These are phyloP conservation scores for Melanerpes formicivorus DNA, from an alignment of 2,113 vertebrate species.

Conservation along the genomic window DNA sequence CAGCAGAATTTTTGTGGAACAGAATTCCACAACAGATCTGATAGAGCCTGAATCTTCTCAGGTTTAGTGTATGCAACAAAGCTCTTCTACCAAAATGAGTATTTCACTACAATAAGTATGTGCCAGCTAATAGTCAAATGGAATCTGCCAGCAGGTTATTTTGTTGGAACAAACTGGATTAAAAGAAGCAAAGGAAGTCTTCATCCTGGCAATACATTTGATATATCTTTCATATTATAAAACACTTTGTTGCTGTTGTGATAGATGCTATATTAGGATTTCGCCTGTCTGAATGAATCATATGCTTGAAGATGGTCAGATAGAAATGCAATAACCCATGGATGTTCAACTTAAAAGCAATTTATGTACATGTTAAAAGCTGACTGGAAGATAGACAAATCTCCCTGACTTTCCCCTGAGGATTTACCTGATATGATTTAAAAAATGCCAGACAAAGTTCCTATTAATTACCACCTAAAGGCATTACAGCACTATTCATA, in stretches of 20 bases:
- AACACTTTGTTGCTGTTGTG: not conserved
- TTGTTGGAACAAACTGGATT: not conserved
- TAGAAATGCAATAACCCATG: not conserved
- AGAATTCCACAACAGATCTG: not conserved
- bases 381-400: not conserved
- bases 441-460: not conserved
- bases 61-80: not conserved
- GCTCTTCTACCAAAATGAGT: not conserved
- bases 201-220: not conserved
- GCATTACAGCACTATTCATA: not conserved
- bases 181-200: not conserved
- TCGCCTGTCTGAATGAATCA: not conserved
- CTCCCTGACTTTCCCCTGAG: not conserved
- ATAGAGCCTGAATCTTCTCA: not conserved
- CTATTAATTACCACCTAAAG: not conserved
- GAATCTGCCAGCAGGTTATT: not conserved
- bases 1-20: not conserved
- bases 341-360: not conserved
- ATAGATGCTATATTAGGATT: not conserved
- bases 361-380: fast-evolving
- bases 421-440: not conserved
- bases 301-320: not conserved
- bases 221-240: not conserved
- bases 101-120: not conserved
- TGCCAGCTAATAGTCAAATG: not conserved